Base-by-base conservation (phyloP, 2,797 vertebrate genomes). In the Hephaestus fuliginosus region DNA sequence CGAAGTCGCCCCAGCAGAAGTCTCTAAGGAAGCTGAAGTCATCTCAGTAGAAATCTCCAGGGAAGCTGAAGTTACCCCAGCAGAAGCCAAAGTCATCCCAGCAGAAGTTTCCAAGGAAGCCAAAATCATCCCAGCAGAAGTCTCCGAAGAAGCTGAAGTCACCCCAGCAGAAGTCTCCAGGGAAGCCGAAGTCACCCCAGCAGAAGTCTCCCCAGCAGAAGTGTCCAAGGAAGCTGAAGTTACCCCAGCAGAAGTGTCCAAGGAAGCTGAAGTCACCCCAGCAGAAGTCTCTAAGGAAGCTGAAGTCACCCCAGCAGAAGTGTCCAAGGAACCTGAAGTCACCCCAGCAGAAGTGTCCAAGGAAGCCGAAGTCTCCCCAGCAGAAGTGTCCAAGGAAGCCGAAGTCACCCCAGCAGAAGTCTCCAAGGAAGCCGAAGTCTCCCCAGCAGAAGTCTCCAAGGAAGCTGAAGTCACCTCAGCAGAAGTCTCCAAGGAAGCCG, bases 141-240 rank as follows among this genome's bases (percentile, higher is more conserved):
- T 41, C 20, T 15, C 41, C 2, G n/a, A n/a, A n/a, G 25, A 25
- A 25, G 25, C 25, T 2, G 25, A 25, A 25, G 25, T 25, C 25
- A 25, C 25, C 25, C 25, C 25, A 25, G 14, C 14, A 55, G 66
- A 69, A 3, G 22, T 61, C 22, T 22, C 48, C 4, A 43, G 22
- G 25, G 68, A 46, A 9, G 28, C 25, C 3, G 49, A 69, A 18
- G 25, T 36, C 3, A 15, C 3, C 25, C 25, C 25, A 25, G 25
- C 25, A 25, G 25, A 25, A 25, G 25, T 25, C 25, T 25, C 25
- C 9, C 18, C 20, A 1, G 11, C 51, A 56, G 57, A 39, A 3
- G 28, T 53, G 4, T 13, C 22, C 6, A 66, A 73, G n/a, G 70
- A 58, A 18, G 18, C 15, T n/a, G 76, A 63, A 14, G 62, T 64